These are phyloP conservation scores for Eurois occulta DNA, from an alignment of 2,888 invertebrate genomes.

Conservation along the genomic window DNA sequence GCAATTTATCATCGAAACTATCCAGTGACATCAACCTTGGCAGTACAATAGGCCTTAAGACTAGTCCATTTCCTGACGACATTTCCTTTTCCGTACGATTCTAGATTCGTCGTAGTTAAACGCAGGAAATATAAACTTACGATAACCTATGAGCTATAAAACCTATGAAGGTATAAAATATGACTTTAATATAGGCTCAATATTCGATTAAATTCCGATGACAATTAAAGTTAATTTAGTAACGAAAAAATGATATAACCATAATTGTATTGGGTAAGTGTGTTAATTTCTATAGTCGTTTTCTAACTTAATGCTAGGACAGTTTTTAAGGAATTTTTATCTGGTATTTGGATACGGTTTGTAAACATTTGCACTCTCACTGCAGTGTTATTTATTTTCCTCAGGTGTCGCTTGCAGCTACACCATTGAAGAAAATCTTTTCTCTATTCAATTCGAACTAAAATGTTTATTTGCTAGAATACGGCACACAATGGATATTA, in stretches of 20 bases:
- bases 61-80: conserved; percentile 76
- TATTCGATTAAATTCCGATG: conserved; percentile 40
- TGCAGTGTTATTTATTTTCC: conserved; percentile 34
- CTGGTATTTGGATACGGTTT: neutral
- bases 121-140: conserved; percentile 66
- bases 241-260: conserved; percentile 9
- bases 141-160: conserved; percentile 41
- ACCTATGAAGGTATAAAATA: conserved; percentile 37
- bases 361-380: conserved; percentile 36
- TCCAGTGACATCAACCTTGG: conserved; percentile 70
- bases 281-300: neutral
- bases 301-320: neutral
- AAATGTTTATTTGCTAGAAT: conserved; percentile 41
- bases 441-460: conserved; percentile 32
- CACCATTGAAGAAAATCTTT: conserved; percentile 35
- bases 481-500: conserved; percentile 36
- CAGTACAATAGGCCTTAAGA: conserved; percentile 75
- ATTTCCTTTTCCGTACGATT: conserved; percentile 72
- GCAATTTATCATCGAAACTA: conserved; percentile 64
- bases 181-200: conserved; percentile 30
- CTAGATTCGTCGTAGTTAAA: conserved; percentile 58
- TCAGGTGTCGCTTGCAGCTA: neutral
- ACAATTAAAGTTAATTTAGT: conserved; percentile 6
- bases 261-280: conserved; percentile 5
- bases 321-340: conserved; percentile 7